Evolutionary conservation across 2,888 invertebrate species (phyloP).

Genomic region (Sminthurides aquaticus): DNA sequence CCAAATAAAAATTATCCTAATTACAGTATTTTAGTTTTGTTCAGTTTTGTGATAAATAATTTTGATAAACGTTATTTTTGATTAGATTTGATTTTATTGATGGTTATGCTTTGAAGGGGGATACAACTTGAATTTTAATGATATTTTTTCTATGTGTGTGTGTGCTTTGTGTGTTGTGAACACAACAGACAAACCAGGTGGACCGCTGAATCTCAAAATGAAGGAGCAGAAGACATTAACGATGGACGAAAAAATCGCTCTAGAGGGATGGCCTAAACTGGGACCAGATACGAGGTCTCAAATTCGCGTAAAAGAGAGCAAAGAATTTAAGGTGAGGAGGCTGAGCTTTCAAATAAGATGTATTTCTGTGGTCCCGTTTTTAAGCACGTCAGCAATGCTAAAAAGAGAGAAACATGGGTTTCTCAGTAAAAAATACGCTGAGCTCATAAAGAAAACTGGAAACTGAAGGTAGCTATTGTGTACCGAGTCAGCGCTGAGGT

Average conservation of each 20-base stretch:
- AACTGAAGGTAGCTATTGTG: too few relatives aligned
- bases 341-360: conserved; percentile 7
- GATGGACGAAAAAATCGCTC: conserved; percentile 75
- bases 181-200: conserved; percentile 24
- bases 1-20: not conserved
- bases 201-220: conserved; percentile 44
- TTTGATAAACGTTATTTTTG: not conserved
- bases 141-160: not conserved
- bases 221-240: conserved; percentile 62
- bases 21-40: not conserved
- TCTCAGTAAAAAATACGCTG: too few relatives aligned
- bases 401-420: not conserved
- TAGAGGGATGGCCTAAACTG: conserved; percentile 82
- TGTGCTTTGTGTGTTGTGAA: not conserved
- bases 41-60: not conserved
- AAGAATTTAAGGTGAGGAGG: conserved; percentile 86
- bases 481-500: too few relatives aligned
- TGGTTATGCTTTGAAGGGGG: not conserved
- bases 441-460: too few relatives aligned
- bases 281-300: conserved; percentile 80
- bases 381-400: conserved; percentile 15
- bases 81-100: not conserved
- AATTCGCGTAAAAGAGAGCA: conserved; percentile 91
- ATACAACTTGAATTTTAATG: not conserved
- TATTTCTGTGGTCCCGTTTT: too few relatives aligned